phyloP scores from a whole-genome alignment of 1,140 invertebrate species.

The Dermatophagoides farinae region DNA sequence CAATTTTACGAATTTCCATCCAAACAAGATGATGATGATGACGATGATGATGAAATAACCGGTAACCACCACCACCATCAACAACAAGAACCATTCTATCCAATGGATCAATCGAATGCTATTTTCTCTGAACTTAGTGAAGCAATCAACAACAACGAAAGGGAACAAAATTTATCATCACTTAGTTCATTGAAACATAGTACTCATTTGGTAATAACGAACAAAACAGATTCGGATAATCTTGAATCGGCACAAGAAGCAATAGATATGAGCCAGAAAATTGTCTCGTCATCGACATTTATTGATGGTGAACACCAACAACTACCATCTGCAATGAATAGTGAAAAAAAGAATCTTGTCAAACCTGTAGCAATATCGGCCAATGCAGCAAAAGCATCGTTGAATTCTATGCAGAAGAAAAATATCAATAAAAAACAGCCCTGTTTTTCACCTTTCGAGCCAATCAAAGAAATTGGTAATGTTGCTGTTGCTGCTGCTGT shows the following conservation, averaged over 20 bases:
- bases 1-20: constrained; percentile 20
- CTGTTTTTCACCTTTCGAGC: constrained; percentile 2
- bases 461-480: background rate
- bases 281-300: background rate
- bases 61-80: background rate
- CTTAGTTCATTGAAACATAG: background rate
- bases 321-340: background rate
- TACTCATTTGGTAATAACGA: background rate
- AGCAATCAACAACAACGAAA: background rate
- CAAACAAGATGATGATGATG: background rate
- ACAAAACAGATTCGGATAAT: background rate
- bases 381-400: background rate
- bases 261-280: background rate
- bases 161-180: background rate
- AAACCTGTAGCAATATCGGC: background rate
- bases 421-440: background rate
- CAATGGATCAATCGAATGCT: background rate
- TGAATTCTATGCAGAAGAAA: background rate
- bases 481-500: no score
- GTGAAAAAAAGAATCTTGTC: background rate
- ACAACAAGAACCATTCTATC: no score
- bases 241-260: constrained; percentile 3
- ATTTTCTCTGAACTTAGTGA: constrained; percentile 5
- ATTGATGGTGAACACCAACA: background rate
- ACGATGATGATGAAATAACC: constrained; percentile 1